Evolutionary conservation across 2,888 invertebrate genomes (phyloP), one percentile per base, ranked within the genome.

Genomic region (Melieria omissa): DNA sequence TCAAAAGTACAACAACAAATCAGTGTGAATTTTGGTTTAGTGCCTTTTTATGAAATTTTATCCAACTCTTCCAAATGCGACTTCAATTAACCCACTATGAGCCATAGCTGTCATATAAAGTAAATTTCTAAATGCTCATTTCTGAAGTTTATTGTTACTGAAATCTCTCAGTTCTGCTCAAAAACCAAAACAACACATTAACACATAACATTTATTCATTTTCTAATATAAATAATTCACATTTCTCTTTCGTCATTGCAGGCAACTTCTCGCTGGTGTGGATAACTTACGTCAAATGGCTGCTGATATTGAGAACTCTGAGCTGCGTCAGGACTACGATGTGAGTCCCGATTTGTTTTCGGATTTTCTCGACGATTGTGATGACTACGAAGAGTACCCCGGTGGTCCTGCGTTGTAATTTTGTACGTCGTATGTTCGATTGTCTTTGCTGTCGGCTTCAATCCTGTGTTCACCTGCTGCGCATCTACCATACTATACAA

Each of bases 231-330:
- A 46, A 0, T 4, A 16, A 46, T 7, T 29, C 42, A 67, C 10
- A 45, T 65, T 2, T 45, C 16, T 5, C 9, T 62, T 58, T 6
- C 58, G 65, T 73, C 14, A 62, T 78, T 67, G n/a, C 79, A 92
- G 92, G 81, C 91, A 92, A 88, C 84, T 92, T 75, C 86, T 92
- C 79, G 88, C 88, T 73, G 92, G 92, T 61, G 92, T 92, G 66
- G 91, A 91, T 79, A 92, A 92, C 85, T 86, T 92, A 73, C 88
- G 91, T 79, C 88, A 90, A 79, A 89, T 92, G 84, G 92, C 92
- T 29, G 89, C 90, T 54, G 88, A 90, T 52, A 85, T 92, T 77
- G 92, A 92, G 80, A 90, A 89, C 78, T 85, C 89, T 82, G 88
- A 90, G 81, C 65, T 75, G 54, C 76, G 75, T 47, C 65, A 77